Evolutionary conservation across 1,140 invertebrate species (phyloP), one percentile per base, ranked within the genome.

Genomic region (Drosophila virilis): DNA sequence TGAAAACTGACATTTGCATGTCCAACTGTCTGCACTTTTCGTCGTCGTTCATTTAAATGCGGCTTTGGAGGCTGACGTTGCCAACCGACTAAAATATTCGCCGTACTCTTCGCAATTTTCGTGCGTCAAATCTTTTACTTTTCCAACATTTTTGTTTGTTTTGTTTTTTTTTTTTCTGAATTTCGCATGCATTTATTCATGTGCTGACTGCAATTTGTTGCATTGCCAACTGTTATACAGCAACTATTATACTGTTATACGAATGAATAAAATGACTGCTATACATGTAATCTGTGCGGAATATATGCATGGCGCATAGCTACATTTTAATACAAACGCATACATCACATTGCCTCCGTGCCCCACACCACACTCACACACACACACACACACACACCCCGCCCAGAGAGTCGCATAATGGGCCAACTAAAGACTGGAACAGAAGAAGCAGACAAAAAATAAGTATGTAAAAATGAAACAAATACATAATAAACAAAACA

Each of bases 391-490:
- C 22, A 22, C 42, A 37, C 7, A 45, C 37, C 5, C 10, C 8
- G 2, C 9, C 8, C 15, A n/a, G 35, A 37, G 42, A 10, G 50
- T 50, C 48, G 32, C 61, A 67, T 85, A 84, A 84, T 86, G 78
- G 81, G 78, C 74, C 82, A 80, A 86, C 82, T 85, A 86, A 84
- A 66, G 77, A 79, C 77, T 79, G 54, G 50, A 46, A 51, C 32
- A 55, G 9, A 73, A 17, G 32, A 32, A 71, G 45, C 48, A 32
- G n/a, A n/a, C 46, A 69, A 65, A 65, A 64, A 60, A 64, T 69
- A 86, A 89, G 80, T 80, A 88, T 89, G 80, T 86, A 83, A 88
- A 89, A 88, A 88, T 89, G 81, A 88, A 88, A 88, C 84, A 88
- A 88, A 88, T 72, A 76, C 67, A 72, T 89, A 88, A 88, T 89